These are phyloP conservation scores for Volucella inflata DNA, from an alignment of 2,888 invertebrate species.

Conservation along the genomic window DNA sequence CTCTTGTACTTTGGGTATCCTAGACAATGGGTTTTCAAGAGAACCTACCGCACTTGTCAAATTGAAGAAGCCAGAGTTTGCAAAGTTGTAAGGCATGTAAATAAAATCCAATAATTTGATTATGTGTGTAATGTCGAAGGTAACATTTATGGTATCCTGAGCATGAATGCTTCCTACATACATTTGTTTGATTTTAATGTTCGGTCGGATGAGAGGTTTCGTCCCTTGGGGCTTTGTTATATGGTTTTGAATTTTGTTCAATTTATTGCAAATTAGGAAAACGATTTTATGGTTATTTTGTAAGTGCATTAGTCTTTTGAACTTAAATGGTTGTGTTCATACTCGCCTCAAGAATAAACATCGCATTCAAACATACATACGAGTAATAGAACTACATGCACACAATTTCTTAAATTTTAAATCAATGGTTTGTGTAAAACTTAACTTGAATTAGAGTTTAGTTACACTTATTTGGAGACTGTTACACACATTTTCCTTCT, in stretches of 20 bases:
- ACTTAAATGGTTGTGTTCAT: too few relatives aligned
- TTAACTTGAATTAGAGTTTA: too few relatives aligned
- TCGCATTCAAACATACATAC: too few relatives aligned
- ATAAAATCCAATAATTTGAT: constrained; percentile 4
- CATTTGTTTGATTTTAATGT: not conserved
- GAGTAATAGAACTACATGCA: too few relatives aligned
- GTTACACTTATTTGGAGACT: too few relatives aligned
- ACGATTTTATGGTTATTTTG: not conserved
- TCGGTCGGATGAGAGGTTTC: not conserved
- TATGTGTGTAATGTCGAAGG: not conserved
- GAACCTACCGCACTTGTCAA: not conserved
- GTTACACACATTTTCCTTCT: too few relatives aligned
- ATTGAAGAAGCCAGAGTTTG: constrained; percentile 9
- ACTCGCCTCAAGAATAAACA: too few relatives aligned
- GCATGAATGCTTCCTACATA: not conserved
- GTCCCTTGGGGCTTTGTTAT: constrained; percentile 13
- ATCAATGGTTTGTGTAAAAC: too few relatives aligned
- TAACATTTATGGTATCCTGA: not conserved
- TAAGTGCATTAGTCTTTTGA: not conserved
- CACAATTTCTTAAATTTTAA: too few relatives aligned
- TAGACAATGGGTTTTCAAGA: not conserved
- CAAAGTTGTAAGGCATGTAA: constrained; percentile 16
- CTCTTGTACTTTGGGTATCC: too few relatives aligned
- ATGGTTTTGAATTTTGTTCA: not conserved
- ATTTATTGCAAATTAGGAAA: constrained; percentile 1